Evolutionary conservation across 1,140 invertebrate species (phyloP).

Genomic region (Stegodyphus dumicola): DNA sequence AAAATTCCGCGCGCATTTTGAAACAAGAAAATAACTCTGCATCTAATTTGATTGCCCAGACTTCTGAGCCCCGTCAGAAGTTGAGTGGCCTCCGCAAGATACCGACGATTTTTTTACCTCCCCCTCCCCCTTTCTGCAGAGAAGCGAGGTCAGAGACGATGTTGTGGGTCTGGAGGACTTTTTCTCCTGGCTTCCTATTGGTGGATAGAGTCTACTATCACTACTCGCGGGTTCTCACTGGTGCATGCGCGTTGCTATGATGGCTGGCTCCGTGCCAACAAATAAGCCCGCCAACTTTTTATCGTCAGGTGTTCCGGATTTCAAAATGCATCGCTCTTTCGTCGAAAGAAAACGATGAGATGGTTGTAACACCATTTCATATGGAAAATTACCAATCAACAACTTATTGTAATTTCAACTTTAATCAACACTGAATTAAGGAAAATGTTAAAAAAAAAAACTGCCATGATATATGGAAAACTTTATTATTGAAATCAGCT

Average conservation of each 20-base stretch:
- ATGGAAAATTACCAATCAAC: no score
- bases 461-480: no score
- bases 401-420: no score
- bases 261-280: slow-evolving; percentile 23
- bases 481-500: no score
- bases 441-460: no score
- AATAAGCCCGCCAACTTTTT: slow-evolving; percentile 20
- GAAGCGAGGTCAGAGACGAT: slow-evolving; percentile 44
- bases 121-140: not conserved
- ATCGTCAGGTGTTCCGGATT: not conserved
- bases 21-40: no score
- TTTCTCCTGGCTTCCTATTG: slow-evolving; percentile 25
- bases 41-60: no score
- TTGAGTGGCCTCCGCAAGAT: slow-evolving; percentile 25
- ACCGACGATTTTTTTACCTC: slow-evolving; percentile 3
- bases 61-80: not conserved
- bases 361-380: no score
- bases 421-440: no score
- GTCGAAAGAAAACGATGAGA: no score
- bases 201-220: slow-evolving; percentile 12
- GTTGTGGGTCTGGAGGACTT: slow-evolving; percentile 40
- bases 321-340: no score
- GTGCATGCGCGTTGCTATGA: slow-evolving; percentile 5
- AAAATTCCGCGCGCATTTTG: no score
- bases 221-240: not conserved